Conservation (phyloP, 2,113 vertebrate genomes). For the Hemiprocne comata region DNA sequence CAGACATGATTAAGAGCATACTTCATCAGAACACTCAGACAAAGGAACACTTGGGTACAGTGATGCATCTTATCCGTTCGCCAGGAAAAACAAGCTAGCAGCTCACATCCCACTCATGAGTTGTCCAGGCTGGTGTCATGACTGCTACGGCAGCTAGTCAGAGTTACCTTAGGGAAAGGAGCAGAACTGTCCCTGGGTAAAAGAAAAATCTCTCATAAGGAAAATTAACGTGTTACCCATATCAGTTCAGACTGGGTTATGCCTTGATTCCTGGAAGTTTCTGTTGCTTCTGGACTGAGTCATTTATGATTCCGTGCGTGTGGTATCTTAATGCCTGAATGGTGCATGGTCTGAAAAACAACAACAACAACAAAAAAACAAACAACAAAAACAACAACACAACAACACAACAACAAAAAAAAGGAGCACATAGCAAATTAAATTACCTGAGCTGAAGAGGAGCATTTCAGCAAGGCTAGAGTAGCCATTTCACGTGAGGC, state of each 20-base stretch:
- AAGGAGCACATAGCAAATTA: background rate
- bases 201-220: background rate
- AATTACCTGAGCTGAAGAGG: background rate
- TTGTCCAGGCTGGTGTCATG: background rate
- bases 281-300: background rate
- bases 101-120: background rate
- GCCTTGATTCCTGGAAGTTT: background rate
- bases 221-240: background rate
- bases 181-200: background rate
- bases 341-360: background rate
- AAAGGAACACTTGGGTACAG: background rate
- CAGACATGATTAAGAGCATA: background rate
- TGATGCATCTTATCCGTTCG: background rate
- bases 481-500: background rate
- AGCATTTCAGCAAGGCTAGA: background rate
- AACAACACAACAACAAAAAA: background rate
- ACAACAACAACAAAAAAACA: no score
- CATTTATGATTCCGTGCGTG: background rate
- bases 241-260: background rate
- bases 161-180: background rate
- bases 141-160: background rate
- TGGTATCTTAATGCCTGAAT: background rate
- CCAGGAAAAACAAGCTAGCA: background rate
- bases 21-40: background rate
- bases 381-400: no score